Evolutionary conservation across 2,113 vertebrate species (phyloP).

Genomic region (Macrotus californicus): DNA sequence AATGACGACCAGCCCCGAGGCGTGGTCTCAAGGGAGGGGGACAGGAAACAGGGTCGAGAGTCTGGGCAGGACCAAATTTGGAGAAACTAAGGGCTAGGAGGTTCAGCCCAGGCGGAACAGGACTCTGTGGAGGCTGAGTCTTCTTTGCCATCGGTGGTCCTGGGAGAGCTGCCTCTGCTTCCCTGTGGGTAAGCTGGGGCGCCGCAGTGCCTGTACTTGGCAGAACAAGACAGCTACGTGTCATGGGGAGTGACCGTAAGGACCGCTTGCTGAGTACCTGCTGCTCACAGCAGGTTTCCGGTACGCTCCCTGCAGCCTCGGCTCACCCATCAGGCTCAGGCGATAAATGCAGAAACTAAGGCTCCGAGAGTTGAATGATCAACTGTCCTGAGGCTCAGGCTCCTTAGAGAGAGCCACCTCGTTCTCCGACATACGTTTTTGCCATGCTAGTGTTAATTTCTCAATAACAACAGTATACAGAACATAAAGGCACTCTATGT

Average conservation of each 20-base stretch:
- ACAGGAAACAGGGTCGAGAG: constrained; percentile 38
- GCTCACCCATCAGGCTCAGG: rapidly evolving
- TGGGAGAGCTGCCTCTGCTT: not conserved
- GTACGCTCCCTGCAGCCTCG: rapidly evolving
- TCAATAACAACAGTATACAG: not conserved
- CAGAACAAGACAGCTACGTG: not conserved
- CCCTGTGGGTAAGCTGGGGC: constrained; percentile 11
- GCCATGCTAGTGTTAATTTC: not conserved
- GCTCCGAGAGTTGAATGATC: not conserved
- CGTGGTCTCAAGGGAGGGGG: not conserved
- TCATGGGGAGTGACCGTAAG: rapidly evolving
- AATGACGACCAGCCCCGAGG: not conserved
- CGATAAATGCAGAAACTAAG: not conserved
- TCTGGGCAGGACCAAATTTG: constrained; percentile 54
- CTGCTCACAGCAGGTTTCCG: not conserved
- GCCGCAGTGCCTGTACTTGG: not conserved
- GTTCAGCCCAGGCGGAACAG: not conserved
- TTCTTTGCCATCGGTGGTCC: rapidly evolving
- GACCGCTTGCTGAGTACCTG: rapidly evolving
- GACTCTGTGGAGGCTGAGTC: rapidly evolving
- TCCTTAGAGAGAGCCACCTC: not conserved
- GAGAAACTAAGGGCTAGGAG: constrained; percentile 20
- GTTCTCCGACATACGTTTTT: not conserved
- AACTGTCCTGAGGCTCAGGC: not conserved
- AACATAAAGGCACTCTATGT: not conserved